Percentiles rank a stretch among this genome's conserved stretches.
phyloP scores from a whole-genome alignment of 2,113 vertebrate genomes.

The Mustela nigripes region DNA sequence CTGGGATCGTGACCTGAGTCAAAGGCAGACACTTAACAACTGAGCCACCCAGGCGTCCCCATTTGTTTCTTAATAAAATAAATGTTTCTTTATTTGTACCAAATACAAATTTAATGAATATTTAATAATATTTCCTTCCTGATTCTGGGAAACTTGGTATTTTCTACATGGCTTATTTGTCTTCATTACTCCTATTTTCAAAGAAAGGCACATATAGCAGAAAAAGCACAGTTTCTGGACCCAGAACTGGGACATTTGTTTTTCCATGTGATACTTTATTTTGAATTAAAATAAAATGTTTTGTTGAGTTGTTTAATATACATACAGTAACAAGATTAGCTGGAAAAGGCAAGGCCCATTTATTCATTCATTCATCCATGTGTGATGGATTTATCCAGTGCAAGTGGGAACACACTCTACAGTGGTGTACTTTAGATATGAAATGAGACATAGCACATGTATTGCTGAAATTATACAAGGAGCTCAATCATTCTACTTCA shows the following conservation, averaged over 20 bases:
- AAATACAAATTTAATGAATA: background rate
- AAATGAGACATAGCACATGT: background rate
- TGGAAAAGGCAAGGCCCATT: background rate
- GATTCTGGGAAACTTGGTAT: background rate
- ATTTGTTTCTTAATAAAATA: background rate
- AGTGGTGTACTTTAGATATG: background rate
- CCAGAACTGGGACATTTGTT: background rate
- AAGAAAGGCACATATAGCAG: background rate
- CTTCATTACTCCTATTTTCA: background rate
- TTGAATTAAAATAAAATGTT: background rate
- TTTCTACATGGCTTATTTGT: background rate
- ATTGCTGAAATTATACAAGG: background rate
- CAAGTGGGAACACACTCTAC: background rate
- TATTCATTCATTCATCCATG: background rate
- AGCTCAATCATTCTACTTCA: background rate
- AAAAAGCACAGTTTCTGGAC: background rate
- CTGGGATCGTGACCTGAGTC: too few relatives aligned
- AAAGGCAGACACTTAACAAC: too few relatives aligned
- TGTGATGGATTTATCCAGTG: background rate
- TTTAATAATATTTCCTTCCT: background rate
- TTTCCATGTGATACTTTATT: background rate
- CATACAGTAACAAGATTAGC: background rate
- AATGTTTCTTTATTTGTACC: background rate
- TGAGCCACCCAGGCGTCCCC: too few relatives aligned
- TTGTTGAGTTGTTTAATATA: background rate